Percentiles rank a stretch among this genome's conserved stretches.
phyloP scores from a whole-genome alignment of 2,888 invertebrate species.

The Brenthis daphne region DNA sequence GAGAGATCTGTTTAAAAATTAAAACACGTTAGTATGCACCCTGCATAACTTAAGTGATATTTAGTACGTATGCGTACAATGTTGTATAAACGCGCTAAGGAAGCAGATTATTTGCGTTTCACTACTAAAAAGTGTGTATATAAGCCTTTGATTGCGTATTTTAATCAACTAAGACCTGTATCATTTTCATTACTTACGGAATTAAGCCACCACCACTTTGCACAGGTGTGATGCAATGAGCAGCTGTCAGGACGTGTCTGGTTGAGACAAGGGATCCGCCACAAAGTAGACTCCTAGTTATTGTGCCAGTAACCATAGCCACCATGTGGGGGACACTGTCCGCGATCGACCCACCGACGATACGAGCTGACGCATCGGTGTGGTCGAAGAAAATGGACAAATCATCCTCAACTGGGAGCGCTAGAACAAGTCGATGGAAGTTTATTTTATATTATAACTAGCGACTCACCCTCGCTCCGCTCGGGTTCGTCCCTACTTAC shows the following conservation, averaged over 20 bases:
- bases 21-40: neutral
- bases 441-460: no score
- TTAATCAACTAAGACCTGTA: no score
- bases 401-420: slow-evolving; percentile 42
- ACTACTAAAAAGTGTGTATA: no score
- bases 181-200: neutral
- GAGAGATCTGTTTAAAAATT: neutral
- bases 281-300: slow-evolving; percentile 48
- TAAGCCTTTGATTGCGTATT: no score
- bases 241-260: slow-evolving; percentile 60
- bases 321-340: slow-evolving; percentile 58
- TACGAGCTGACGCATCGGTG: slow-evolving; percentile 50
- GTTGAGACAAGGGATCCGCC: slow-evolving; percentile 58
- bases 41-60: no score
- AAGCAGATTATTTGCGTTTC: neutral
- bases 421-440: no score
- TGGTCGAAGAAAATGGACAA: slow-evolving; percentile 57
- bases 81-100: no score
- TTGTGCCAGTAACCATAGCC: slow-evolving; percentile 40
- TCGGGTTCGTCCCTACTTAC: no score
- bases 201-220: slow-evolving; percentile 46
- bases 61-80: no score
- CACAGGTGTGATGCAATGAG: slow-evolving; percentile 60
- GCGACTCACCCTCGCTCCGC: no score
- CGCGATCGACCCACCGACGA: slow-evolving; percentile 60